Percentiles rank a stretch among this genome's conserved stretches.
These are phyloP conservation scores for Hofmannophila pseudospretella DNA, from an alignment of 2,888 invertebrate genomes.

Conservation along the genomic window DNA sequence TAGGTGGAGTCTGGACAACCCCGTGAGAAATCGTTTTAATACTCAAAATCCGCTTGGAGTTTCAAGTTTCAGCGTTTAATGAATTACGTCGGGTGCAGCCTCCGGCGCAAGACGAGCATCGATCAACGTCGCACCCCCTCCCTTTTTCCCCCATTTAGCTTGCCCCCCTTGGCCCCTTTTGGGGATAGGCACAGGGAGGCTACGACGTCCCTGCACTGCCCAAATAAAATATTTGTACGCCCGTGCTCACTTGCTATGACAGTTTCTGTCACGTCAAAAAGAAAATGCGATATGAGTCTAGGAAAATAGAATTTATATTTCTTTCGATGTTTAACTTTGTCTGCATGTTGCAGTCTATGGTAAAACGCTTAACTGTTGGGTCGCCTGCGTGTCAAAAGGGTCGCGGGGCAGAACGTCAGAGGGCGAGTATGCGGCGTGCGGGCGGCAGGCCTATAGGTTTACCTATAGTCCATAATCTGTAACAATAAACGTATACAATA, in stretches of 20 bases:
- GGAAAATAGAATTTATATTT: constrained; percentile 5
- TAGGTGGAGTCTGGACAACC: constrained; percentile 42
- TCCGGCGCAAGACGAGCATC: constrained; percentile 81
- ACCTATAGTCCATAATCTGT: too few relatives aligned
- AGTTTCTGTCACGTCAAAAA: constrained; percentile 9
- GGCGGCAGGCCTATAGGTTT: too few relatives aligned
- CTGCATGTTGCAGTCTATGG: background rate
- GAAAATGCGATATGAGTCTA: constrained; percentile 6
- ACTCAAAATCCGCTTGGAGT: constrained; percentile 76
- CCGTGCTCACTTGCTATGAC: constrained; percentile 18
- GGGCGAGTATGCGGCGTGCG: too few relatives aligned
- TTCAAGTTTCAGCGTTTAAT: constrained; percentile 77
- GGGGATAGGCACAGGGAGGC: constrained; percentile 58
- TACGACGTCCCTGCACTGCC: constrained; percentile 58
- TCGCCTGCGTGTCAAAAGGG: too few relatives aligned
- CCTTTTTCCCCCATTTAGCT: constrained; percentile 16
- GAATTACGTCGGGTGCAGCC: constrained; percentile 78
- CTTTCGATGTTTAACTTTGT: background rate
- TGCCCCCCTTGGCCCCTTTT: constrained; percentile 21
- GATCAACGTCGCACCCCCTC: constrained; percentile 29
- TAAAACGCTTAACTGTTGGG: too few relatives aligned
- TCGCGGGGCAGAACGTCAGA: too few relatives aligned
- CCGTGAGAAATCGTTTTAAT: constrained; percentile 77
- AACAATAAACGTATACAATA: too few relatives aligned
- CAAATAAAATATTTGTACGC: constrained; percentile 73